Conservation (phyloP, 1,140 invertebrate genomes). For the Meloidogyne chitwoodi region DNA sequence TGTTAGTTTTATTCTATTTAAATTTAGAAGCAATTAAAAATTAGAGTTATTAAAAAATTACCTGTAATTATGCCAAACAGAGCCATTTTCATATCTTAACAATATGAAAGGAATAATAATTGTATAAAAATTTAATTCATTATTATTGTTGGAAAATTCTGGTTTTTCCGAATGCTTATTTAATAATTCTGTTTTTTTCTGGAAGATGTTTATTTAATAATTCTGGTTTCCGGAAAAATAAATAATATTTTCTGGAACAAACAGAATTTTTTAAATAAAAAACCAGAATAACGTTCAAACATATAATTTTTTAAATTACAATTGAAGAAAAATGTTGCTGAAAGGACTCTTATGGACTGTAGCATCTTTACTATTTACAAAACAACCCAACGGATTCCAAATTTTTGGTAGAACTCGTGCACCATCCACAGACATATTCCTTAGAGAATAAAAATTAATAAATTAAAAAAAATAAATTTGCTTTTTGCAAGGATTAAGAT, state of each 20-base stretch:
- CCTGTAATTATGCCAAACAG: slow-evolving; percentile 56
- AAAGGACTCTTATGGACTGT: slow-evolving; percentile 53
- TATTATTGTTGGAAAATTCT: too few relatives aligned
- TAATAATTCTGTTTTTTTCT: background rate
- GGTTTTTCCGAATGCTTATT: too few relatives aligned
- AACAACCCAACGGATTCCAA: slow-evolving; percentile 58
- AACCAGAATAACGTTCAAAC: background rate
- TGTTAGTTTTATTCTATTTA: slow-evolving; percentile 55
- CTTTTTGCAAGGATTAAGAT: slow-evolving; percentile 60
- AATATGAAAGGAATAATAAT: background rate
- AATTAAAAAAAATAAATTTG: slow-evolving; percentile 1
- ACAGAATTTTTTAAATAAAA: background rate
- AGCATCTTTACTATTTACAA: slow-evolving; percentile 58
- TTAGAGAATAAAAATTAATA: slow-evolving; percentile 20
- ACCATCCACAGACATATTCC: slow-evolving; percentile 60
- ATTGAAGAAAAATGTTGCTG: slow-evolving; percentile 57
- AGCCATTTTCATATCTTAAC: slow-evolving; percentile 41
- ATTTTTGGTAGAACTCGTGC: slow-evolving; percentile 52
- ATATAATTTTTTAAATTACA: slow-evolving; percentile 15
- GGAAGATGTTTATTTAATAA: background rate
- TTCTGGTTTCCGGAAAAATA: background rate
- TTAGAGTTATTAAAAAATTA: background rate
- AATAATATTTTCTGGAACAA: background rate
- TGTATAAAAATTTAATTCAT: background rate
- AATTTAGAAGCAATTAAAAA: background rate